Evolutionary conservation across 2,113 vertebrate species (phyloP), one percentile per base, ranked within the genome.

Genomic region (Oryzias woworae): DNA sequence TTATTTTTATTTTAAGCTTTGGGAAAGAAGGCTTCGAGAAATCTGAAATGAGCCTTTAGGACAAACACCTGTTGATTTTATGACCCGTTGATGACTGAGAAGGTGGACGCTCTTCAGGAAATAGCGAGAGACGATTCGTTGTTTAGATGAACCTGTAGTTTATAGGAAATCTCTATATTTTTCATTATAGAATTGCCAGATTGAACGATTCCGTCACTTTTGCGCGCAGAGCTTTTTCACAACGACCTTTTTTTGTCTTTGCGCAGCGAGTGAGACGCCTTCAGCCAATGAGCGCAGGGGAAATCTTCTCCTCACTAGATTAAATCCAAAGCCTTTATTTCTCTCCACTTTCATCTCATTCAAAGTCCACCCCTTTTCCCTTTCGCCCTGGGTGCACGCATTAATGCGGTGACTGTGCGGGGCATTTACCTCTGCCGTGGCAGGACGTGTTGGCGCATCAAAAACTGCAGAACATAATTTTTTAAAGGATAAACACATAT

Each of bases 291-390:
- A 90, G 89, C 85, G 90, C 90, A 89, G 87, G 79, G 83, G 91
- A 93, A 91, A 92, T 90, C 91, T 78, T 72, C 91, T 94, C 92
- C 88, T 90, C 91, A 91, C 93, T 94, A 91, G 94, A 95, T 96
- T 98, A 96, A 98, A 96, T 92, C 92, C 92, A 61, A 94, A 91
- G 93, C 93, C 93, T 97, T 98, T 97, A 94, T 97, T 96, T 93
- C 89, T 88, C 82, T 87, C 92, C 90, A 94, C 95, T 98, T 97
- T 96, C 95, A 98, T 97, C 94, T 96, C 70, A 75, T 88, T 91
- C 90, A 88, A 91, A 95, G 91, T 94, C 92, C 94, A 92, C 92
- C 94, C 91, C 94, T 91, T 92, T 26, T 91, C 90, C 93, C 85
- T 75, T 85, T 66, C 36, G 80, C 87, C 86, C 44, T 76, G 67